phyloP scores from a whole-genome alignment of 2,113 vertebrate genomes.

The Propithecus coquereli region DNA sequence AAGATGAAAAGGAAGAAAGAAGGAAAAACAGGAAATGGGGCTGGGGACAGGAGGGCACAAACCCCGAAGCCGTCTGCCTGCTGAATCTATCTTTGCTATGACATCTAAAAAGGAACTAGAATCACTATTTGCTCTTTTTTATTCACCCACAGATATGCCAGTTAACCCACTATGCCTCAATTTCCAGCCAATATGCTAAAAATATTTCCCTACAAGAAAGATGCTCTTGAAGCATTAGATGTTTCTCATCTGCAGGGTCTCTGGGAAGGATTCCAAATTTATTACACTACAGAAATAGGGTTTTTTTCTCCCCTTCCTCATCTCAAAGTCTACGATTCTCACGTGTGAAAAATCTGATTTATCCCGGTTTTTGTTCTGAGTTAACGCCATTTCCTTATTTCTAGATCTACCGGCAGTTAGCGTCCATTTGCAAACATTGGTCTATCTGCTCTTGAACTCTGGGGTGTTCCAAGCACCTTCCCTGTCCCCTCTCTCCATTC shows the following conservation, averaged over 20 bases:
- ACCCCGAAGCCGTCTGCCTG: neutral
- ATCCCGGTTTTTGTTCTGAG: neutral
- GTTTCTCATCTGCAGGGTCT: slow-evolving; percentile 40
- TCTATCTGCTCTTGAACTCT: neutral
- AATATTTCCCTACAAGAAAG: slow-evolving; percentile 44
- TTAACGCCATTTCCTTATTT: slow-evolving; percentile 2
- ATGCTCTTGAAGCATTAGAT: neutral
- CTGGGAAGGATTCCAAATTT: slow-evolving; percentile 34
- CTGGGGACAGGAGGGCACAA: too few species aligned
- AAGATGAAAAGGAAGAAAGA: neutral
- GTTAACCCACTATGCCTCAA: neutral
- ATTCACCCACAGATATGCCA: neutral
- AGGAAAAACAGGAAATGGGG: neutral
- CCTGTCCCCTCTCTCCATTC: neutral
- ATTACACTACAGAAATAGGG: slow-evolving; percentile 36
- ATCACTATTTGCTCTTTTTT: neutral
- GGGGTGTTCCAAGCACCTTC: neutral
- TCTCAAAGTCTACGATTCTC: slow-evolving; percentile 11
- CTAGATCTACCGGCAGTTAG: neutral
- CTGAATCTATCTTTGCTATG: neutral
- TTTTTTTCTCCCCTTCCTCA: too few species aligned
- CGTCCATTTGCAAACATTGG: neutral
- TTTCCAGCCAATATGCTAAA: slow-evolving; percentile 32
- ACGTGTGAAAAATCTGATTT: neutral
- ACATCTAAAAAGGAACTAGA: neutral